These are phyloP conservation scores for Pseudoatta argentina DNA, from an alignment of 1,140 invertebrate genomes.

Conservation along the genomic window DNA sequence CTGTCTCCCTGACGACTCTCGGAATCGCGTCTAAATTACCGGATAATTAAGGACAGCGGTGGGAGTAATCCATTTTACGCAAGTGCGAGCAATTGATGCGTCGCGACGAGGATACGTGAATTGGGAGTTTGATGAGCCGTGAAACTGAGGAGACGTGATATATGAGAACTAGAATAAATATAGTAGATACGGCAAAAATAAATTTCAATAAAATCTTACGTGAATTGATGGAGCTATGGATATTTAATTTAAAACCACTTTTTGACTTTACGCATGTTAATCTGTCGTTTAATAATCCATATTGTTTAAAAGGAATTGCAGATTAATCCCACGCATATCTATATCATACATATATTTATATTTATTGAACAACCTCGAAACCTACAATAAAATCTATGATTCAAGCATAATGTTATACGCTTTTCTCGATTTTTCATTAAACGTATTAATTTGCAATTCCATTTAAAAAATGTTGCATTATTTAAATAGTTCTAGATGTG, in stretches of 20 bases:
- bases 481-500: background rate
- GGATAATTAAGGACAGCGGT: constrained; percentile 26
- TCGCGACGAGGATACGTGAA: no score
- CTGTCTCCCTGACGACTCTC: constrained; percentile 11
- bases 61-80: constrained; percentile 7
- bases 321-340: background rate
- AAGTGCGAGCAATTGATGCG: background rate
- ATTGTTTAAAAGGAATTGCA: background rate
- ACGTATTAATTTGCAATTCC: background rate
- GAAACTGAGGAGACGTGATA: background rate
- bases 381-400: background rate
- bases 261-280: background rate
- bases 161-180: background rate
- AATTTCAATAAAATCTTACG: background rate
- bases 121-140: background rate
- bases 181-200: background rate
- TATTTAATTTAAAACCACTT: background rate
- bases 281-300: background rate
- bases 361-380: background rate
- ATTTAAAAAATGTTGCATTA: background rate
- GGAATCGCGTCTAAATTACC: constrained; percentile 36
- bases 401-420: background rate
- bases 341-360: background rate
- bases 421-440: background rate
- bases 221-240: background rate